phyloP scores from a whole-genome alignment of 2,888 invertebrate species.

The Megalurothrips usitatus region DNA sequence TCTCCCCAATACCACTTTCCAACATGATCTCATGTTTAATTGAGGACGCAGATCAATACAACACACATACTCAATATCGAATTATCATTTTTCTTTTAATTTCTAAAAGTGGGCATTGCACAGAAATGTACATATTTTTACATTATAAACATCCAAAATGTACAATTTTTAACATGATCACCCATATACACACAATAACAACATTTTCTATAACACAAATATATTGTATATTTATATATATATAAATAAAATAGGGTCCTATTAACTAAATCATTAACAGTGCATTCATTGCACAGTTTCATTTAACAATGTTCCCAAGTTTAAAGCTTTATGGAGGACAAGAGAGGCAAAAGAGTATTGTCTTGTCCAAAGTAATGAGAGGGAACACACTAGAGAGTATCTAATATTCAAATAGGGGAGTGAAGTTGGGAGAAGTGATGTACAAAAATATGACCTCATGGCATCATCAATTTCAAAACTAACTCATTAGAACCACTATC shows the following conservation, averaged over 20 bases:
- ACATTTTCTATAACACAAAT: neutral
- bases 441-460: neutral
- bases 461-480: neutral
- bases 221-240: neutral
- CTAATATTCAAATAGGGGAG: neutral
- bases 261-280: neutral
- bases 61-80: neutral
- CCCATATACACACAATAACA: neutral
- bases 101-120: neutral
- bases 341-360: neutral
- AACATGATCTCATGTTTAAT: no score
- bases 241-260: conserved; percentile 3
- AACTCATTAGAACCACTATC: neutral
- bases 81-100: neutral
- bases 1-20: neutral
- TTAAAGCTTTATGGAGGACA: conserved; percentile 11
- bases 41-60: neutral
- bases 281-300: neutral
- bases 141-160: neutral
- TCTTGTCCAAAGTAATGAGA: neutral
- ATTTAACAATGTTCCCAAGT: neutral
- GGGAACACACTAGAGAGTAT: neutral
- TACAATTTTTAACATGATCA: neutral
- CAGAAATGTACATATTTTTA: neutral
- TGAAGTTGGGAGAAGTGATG: neutral